A percentile compares a stretch with the other conserved stretches of the same genome.
Conservation (phyloP, 1,140 invertebrate species). For the Zaprionus davidi region DNA sequence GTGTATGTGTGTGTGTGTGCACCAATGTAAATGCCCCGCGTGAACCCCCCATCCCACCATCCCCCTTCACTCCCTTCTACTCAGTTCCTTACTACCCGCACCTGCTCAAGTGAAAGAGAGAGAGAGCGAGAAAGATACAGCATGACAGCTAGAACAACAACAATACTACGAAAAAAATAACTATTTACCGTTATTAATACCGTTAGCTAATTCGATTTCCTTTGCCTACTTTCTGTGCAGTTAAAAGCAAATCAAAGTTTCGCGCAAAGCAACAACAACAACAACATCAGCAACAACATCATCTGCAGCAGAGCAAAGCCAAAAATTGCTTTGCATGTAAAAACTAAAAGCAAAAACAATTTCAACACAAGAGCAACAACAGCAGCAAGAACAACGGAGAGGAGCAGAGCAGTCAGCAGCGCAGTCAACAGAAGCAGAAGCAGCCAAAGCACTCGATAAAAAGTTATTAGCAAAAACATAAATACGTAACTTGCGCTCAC, state of each 20-base stretch:
- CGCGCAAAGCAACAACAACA: conserved; percentile 24
- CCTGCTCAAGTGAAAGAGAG: conserved; percentile 31
- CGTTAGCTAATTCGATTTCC: conserved; percentile 13
- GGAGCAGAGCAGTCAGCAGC: conserved; percentile 24
- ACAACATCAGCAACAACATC: conserved; percentile 1
- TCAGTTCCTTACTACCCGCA: conserved; percentile 1
- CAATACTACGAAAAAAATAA: neutral
- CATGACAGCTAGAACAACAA: conserved; percentile 24
- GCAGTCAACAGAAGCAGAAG: conserved; percentile 45
- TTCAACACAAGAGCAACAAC: conserved; percentile 31
- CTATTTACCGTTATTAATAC: conserved; percentile 6
- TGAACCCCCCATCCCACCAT: neutral
- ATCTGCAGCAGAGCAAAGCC: conserved; percentile 5
- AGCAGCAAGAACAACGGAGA: conserved; percentile 36
- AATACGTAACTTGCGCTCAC: conserved; percentile 70
- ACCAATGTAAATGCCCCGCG: neutral
- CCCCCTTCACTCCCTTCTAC: neutral
- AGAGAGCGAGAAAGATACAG: neutral
- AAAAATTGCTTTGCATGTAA: conserved; percentile 42
- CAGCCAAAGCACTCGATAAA: conserved; percentile 69
- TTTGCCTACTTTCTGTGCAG: conserved; percentile 19
- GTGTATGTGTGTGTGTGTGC: conserved; percentile 4
- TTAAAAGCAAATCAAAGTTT: conserved; percentile 43
- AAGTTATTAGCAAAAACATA: conserved; percentile 81
- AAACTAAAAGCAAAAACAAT: conserved; percentile 33